Evolutionary conservation across 2,888 invertebrate genomes (phyloP).

Genomic region (Caenorhabditis drosophilae): DNA sequence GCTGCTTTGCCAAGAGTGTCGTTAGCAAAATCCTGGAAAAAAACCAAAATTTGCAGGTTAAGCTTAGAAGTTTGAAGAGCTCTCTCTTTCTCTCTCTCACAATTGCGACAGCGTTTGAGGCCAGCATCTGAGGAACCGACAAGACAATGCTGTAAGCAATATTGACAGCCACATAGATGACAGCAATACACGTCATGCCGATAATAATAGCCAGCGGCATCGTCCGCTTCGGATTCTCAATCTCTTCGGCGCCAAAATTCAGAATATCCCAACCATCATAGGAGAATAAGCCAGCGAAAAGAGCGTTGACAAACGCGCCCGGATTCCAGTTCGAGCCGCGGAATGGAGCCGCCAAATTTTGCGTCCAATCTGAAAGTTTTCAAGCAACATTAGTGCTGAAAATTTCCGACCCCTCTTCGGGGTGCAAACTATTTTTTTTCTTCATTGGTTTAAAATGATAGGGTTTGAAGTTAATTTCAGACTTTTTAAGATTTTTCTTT

Average conservation of each 20-base stretch:
- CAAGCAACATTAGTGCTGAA: no score
- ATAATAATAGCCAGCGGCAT: slow-evolving; percentile 65
- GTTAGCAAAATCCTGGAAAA: slow-evolving; percentile 58
- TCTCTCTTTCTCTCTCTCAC: no score
- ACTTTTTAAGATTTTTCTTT: no score
- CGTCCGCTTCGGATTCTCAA: slow-evolving; percentile 62
- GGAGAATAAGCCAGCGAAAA: slow-evolving; percentile 60
- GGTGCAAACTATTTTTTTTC: no score
- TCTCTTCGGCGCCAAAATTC: slow-evolving; percentile 66
- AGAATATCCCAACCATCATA: slow-evolving; percentile 68
- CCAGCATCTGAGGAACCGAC: slow-evolving; percentile 42
- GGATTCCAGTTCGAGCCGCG: slow-evolving; percentile 26
- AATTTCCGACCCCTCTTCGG: no score
- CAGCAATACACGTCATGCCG: slow-evolving; percentile 60
- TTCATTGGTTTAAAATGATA: no score
- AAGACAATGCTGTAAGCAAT: slow-evolving; percentile 63
- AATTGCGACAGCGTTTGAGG: slow-evolving; percentile 60
- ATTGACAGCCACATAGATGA: slow-evolving; percentile 61
- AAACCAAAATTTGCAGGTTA: no score
- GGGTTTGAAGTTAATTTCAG: no score
- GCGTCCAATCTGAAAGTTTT: no score
- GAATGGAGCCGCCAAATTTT: slow-evolving; percentile 45
- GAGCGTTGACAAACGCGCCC: slow-evolving; percentile 54
- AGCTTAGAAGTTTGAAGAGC: no score
- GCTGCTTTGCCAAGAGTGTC: slow-evolving; percentile 54